Evolutionary conservation across 2,113 vertebrate species (phyloP).

Genomic region (Micronisus gabar): DNA sequence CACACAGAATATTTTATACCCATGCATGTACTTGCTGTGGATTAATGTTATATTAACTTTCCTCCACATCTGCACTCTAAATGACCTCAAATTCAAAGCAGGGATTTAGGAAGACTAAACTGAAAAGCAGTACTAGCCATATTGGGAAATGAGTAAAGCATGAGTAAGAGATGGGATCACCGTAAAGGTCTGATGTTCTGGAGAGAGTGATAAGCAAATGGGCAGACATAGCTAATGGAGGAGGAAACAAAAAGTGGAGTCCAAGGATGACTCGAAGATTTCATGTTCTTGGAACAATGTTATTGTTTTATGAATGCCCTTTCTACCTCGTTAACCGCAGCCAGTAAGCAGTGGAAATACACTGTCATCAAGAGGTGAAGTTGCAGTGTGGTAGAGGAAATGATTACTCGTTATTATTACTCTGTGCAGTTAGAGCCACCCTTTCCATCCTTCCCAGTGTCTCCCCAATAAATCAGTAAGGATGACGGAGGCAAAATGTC

Average conservation of each 20-base stretch:
- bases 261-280: not conserved
- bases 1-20: not conserved
- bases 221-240: not conserved
- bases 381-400: not conserved
- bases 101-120: not conserved
- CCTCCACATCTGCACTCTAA: not conserved
- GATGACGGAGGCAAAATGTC: accelerated
- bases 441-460: not conserved
- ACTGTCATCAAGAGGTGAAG: not conserved
- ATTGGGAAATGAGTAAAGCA: not conserved
- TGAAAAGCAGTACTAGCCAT: not conserved
- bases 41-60: not conserved
- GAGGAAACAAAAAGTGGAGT: not conserved
- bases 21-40: not conserved
- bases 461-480: not conserved
- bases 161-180: slow-evolving; percentile 11
- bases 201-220: slow-evolving; percentile 30
- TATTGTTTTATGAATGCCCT: not conserved
- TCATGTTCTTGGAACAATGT: not conserved
- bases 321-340: not conserved
- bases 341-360: not conserved
- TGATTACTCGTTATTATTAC: not conserved
- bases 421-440: not conserved
- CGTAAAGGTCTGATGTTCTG: not conserved
- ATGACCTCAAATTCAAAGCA: not conserved